Base-by-base conservation (phyloP, 2,888 invertebrate genomes). In the Epinotia nisella region DNA sequence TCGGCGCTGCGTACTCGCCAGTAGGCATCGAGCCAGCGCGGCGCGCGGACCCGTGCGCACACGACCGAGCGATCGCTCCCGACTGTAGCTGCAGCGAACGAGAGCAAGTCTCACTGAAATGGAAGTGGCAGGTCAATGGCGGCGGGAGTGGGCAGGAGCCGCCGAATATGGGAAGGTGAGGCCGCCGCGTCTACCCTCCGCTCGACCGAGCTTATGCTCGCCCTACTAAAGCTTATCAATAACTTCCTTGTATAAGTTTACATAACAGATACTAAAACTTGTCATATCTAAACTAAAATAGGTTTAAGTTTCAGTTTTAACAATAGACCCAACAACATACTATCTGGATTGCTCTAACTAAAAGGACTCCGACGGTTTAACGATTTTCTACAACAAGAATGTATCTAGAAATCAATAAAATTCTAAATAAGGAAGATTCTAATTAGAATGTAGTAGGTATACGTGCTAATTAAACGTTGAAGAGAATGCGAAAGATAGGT, bases 101-200 rank as follows among this genome's bases (percentile, higher is more conserved):
- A 89, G 78, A 82, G 67, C 79, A 74, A 81, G 79, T 83, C 78
- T 77, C 78, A 79, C 79, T 78, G 83, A 84, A 78, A 93, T 93
- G 93, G 93, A 93, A 87, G 88, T 93, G 78, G 93, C 91, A 80
- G 92, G 90, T 83, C 93, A 92, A 86, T 93, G 93, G 93, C 90
- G 90, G 79, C 86, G 91, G 83, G 87, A 93, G 88, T 93, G 93
- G 93, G 89, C 93, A 77, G 93, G 93, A 76, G 88, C 91, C 64
- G 93, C 93, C 80, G 93, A 93, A 86, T 93, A 90, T 85, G 93
- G 93, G 80, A 92, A 93, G 88, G 93, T 93, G 80, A 89, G 87
- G 78, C 77, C 80, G 76, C 75, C 75, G 67, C 62, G 61, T 67
- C 62, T 51, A 49, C 68, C 74, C 78, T 78, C 77, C 75, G 76